These are phyloP conservation scores for Brachionus rotundiformis DNA, from an alignment of 1,140 invertebrate genomes.

Conservation along the genomic window DNA sequence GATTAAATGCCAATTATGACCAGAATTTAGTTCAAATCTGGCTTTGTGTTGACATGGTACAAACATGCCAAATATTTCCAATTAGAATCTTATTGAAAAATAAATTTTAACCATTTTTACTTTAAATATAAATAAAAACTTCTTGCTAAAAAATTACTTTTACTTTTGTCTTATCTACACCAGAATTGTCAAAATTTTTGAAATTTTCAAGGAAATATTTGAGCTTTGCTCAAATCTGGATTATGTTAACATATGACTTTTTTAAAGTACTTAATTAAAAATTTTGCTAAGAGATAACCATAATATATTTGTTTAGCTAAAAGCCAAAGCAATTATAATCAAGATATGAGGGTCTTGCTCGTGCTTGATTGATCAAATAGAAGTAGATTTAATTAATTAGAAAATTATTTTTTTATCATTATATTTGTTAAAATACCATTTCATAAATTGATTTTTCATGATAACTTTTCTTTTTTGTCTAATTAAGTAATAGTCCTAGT, in stretches of 20 bases:
- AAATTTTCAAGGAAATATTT: conserved; percentile 43
- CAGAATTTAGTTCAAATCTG: neutral
- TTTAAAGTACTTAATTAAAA: neutral
- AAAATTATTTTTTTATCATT: conserved; percentile 6
- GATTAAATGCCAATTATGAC: neutral
- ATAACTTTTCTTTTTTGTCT: neutral
- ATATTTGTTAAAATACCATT: neutral
- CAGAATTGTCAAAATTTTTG: conserved; percentile 33
- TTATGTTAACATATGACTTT: neutral
- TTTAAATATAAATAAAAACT: conserved; percentile 11
- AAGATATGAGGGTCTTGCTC: neutral
- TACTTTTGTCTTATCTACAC: neutral
- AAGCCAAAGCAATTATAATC: conserved; percentile 18
- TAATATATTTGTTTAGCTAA: conserved; percentile 31
- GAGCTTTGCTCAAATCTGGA: conserved; percentile 17
- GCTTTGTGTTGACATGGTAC: neutral
- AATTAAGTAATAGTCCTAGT: neutral
- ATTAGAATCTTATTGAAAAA: neutral
- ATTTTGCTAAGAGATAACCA: conserved; percentile 16
- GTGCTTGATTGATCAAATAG: conserved; percentile 7
- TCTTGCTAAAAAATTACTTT: neutral
- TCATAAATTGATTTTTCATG: conserved; percentile 4
- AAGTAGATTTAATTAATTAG: neutral
- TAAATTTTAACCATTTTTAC: conserved; percentile 3
- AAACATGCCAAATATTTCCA: conserved; percentile 13